These are phyloP conservation scores for Pristionchus fissidentatus DNA, from an alignment of 2,888 invertebrate species.

Conservation along the genomic window DNA sequence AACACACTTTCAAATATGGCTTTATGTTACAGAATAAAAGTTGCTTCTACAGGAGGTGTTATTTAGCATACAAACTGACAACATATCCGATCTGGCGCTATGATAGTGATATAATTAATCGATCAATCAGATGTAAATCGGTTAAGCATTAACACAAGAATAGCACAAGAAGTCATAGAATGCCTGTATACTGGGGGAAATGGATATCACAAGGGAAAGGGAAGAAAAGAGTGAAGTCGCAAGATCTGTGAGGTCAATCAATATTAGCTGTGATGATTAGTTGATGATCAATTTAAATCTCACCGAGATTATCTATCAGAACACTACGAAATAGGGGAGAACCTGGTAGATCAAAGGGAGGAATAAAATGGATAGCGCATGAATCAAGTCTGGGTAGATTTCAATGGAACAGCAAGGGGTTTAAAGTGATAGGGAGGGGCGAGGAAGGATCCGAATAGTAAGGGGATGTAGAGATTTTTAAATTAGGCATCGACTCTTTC, in stretches of 20 bases:
- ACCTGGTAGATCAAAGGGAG: neutral
- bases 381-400: neutral
- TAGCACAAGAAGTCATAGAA: slow-evolving; percentile 2
- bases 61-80: slow-evolving; percentile 6
- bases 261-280: neutral
- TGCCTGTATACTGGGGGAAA: neutral
- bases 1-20: neutral
- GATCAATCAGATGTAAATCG: neutral
- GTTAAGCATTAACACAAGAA: neutral
- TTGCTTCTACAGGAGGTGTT: too few relatives aligned
- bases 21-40: neutral
- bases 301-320: slow-evolving; percentile 1
- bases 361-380: neutral
- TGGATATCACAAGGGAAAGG: slow-evolving; percentile 1
- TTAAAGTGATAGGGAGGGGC: neutral
- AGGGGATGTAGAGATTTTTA: neutral
- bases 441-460: neutral
- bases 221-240: neutral
- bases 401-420: too few relatives aligned
- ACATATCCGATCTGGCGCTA: neutral
- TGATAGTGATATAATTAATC: too few relatives aligned
- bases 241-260: neutral
- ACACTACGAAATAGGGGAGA: neutral
- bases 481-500: slow-evolving; percentile 50
- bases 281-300: neutral